Conservation (phyloP, 2,888 invertebrate genomes). For the Drosophila meridiana region DNA sequence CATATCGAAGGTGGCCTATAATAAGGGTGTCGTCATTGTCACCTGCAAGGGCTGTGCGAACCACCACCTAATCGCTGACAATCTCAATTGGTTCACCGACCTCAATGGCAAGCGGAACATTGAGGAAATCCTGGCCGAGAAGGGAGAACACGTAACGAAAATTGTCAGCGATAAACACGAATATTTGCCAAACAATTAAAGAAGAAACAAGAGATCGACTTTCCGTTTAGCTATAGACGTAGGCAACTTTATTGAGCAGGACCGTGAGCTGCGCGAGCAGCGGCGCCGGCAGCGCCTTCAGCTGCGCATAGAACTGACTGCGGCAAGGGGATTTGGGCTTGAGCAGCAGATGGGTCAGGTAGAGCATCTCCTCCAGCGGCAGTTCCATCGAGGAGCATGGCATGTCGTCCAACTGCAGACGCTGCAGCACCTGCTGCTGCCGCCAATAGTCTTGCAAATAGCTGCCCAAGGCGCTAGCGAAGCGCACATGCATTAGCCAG, state of each 20-base stretch:
- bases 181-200: slow-evolving; percentile 51
- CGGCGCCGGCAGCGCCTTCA: slow-evolving; percentile 35
- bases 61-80: slow-evolving; percentile 97
- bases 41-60: slow-evolving; percentile 94
- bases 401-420: slow-evolving; percentile 56
- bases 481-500: slow-evolving; percentile 44
- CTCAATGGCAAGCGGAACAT: slow-evolving; percentile 92
- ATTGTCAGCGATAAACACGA: slow-evolving; percentile 68
- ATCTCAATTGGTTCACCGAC: slow-evolving; percentile 97
- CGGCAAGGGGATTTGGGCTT: slow-evolving; percentile 58
- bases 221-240: slow-evolving; percentile 56
- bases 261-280: slow-evolving; percentile 26
- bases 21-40: slow-evolving; percentile 96
- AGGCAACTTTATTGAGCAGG: slow-evolving; percentile 72
- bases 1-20: slow-evolving; percentile 94
- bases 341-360: slow-evolving; percentile 59
- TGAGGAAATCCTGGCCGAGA: slow-evolving; percentile 94
- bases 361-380: slow-evolving; percentile 55
- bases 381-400: slow-evolving; percentile 14
- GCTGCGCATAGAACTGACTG: slow-evolving; percentile 32
- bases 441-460: slow-evolving; percentile 58
- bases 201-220: not conserved
- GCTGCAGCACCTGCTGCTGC: slow-evolving; percentile 36
- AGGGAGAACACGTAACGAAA: slow-evolving; percentile 92
- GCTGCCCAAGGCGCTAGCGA: slow-evolving; percentile 43